Percentiles rank a stretch among this genome's conserved stretches.
These are phyloP conservation scores for Chirona hameri DNA, from an alignment of 2,888 invertebrate species.

Conservation along the genomic window DNA sequence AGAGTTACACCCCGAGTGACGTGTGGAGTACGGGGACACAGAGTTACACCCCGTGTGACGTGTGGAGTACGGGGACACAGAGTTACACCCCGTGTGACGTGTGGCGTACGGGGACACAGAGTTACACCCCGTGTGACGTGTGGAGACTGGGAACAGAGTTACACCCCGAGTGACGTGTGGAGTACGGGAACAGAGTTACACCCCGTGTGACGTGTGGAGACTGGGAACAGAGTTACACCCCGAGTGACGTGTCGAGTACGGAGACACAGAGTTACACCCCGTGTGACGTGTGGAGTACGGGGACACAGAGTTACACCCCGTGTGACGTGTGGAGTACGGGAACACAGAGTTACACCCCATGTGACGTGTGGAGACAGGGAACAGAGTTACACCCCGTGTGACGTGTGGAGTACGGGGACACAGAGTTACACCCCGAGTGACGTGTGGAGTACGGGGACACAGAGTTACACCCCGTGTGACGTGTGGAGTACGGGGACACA, in stretches of 20 bases:
- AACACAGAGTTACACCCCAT: neutral
- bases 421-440: no score
- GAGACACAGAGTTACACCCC: no score
- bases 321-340: constrained; percentile 38
- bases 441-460: constrained; percentile 36
- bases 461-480: no score
- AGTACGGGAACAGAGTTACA: neutral
- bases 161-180: neutral
- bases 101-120: neutral
- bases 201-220: constrained; percentile 39
- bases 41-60: neutral
- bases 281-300: neutral
- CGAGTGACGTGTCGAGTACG: no score
- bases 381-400: no score
- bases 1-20: no score
- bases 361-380: no score
- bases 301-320: neutral
- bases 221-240: neutral
- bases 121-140: no score
- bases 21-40: no score
- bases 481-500: no score
- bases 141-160: no score
- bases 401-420: neutral
- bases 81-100: no score
- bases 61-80: neutral